phyloP scores from a whole-genome alignment of 2,888 invertebrate species.

The Agriotes lineatus region DNA sequence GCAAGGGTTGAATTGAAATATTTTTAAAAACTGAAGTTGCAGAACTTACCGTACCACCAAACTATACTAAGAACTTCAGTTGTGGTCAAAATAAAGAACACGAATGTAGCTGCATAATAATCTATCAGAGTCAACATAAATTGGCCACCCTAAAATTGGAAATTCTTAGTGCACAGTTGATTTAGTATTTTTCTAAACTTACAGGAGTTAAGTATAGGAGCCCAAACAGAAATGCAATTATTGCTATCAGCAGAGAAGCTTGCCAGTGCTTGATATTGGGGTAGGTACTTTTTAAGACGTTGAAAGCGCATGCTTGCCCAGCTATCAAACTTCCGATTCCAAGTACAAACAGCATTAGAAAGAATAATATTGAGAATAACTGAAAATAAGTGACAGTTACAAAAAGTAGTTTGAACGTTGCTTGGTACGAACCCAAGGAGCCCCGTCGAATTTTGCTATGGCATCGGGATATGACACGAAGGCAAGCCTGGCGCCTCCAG shows the following conservation, averaged over 20 bases:
- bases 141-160: constrained; percentile 75
- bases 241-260: constrained; percentile 67
- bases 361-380: constrained; percentile 83
- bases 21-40: too few relatives aligned
- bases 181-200: too few relatives aligned
- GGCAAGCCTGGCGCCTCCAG: constrained; percentile 82
- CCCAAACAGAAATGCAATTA: constrained; percentile 73
- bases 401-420: too few relatives aligned
- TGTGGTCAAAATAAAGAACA: constrained; percentile 71
- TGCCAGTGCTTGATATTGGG: constrained; percentile 72
- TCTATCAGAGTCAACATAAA: constrained; percentile 72
- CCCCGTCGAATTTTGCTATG: constrained; percentile 77
- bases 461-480: constrained; percentile 90
- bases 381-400: constrained; percentile 57
- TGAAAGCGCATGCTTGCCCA: constrained; percentile 76
- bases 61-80: constrained; percentile 70
- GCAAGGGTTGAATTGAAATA: too few relatives aligned
- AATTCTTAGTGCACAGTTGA: too few relatives aligned
- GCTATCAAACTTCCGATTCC: constrained; percentile 85
- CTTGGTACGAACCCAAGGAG: constrained; percentile 77
- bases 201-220: constrained; percentile 84
- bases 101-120: constrained; percentile 72
- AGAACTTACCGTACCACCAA: constrained; percentile 73
- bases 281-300: constrained; percentile 77
- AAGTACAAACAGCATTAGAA: constrained; percentile 84